Evolutionary conservation across 2,797 vertebrate species (phyloP).

Genomic region (Amniataba percoides): DNA sequence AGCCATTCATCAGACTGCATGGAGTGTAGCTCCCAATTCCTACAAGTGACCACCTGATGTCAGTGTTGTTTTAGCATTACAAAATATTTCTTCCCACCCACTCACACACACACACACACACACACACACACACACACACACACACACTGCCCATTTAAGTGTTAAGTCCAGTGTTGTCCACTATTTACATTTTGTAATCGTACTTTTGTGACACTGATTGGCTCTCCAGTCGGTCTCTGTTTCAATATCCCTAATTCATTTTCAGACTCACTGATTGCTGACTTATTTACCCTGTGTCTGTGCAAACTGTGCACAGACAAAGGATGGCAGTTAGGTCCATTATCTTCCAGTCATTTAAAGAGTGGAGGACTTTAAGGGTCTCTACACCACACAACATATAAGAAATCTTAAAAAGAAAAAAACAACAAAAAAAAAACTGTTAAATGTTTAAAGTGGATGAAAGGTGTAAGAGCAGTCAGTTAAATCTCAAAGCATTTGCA

Average conservation of each 20-base stretch:
- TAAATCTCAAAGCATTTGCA: slow-evolving; percentile 54
- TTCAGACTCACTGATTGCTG: slow-evolving; percentile 32
- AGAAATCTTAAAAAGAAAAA: background rate
- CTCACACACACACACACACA: slow-evolving; percentile 1
- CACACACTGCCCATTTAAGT: slow-evolving; percentile 10
- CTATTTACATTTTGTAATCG: slow-evolving; percentile 48
- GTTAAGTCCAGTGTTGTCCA: slow-evolving; percentile 33
- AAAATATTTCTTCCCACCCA: background rate
- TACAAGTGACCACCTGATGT: slow-evolving; percentile 50
- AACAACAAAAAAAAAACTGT: too few species aligned
- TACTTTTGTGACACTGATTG: slow-evolving; percentile 42
- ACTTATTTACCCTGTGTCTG: slow-evolving; percentile 34
- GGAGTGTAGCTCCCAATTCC: background rate
- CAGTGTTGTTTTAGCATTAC: slow-evolving; percentile 52
- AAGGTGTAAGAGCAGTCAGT: slow-evolving; percentile 37
- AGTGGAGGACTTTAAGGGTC: slow-evolving; percentile 7
- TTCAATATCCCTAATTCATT: slow-evolving; percentile 52
- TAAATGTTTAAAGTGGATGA: slow-evolving; percentile 13
- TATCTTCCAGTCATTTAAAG: slow-evolving; percentile 28
- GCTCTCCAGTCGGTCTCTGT: slow-evolving; percentile 30
- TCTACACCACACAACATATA: background rate
- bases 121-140: background rate
- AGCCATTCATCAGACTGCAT: background rate
- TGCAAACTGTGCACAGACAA: slow-evolving; percentile 20
- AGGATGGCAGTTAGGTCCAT: slow-evolving; percentile 24